Conservation (phyloP, 2,888 invertebrate species). For the Drosophila phalerata region DNA sequence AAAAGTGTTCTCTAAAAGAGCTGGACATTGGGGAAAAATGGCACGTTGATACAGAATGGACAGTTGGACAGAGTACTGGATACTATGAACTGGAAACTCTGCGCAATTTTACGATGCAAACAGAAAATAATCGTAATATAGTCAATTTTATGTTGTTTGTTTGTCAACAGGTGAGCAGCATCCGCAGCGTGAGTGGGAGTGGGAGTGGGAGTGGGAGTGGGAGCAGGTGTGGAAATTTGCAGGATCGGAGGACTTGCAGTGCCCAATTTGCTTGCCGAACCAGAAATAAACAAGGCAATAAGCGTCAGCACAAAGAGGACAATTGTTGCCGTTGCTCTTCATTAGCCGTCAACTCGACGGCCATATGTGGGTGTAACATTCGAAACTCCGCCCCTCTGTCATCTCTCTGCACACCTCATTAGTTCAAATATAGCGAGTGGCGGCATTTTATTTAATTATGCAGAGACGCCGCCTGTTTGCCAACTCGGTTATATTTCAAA, state of each 20-base stretch:
- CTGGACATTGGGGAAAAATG: not conserved
- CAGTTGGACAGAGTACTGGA: not conserved
- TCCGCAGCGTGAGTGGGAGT: conserved; percentile 12
- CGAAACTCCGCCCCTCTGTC: not conserved
- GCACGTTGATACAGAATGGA: not conserved
- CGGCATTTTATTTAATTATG: conserved; percentile 69
- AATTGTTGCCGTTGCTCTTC: conserved; percentile 76
- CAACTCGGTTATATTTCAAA: conserved; percentile 71
- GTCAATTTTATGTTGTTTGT: conserved; percentile 69
- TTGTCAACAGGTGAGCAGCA: conserved; percentile 49
- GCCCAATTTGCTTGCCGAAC: conserved; percentile 46
- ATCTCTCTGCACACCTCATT: conserved; percentile 53
- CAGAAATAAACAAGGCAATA: conserved; percentile 73
- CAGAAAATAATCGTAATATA: conserved; percentile 65
- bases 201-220: conserved; percentile 4
- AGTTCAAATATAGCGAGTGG: conserved; percentile 67
- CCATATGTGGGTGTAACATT: conserved; percentile 23
- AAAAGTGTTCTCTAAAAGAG: not conserved
- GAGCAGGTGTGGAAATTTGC: not conserved
- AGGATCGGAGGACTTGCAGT: conserved; percentile 14
- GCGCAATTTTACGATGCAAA: conserved; percentile 69
- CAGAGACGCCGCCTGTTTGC: conserved; percentile 34
- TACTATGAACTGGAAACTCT: conserved; percentile 3
- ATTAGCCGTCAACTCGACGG: conserved; percentile 50
- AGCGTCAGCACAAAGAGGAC: conserved; percentile 40